Percentiles rank a stretch among this genome's conserved stretches.
Conservation (phyloP, 2,113 vertebrate genomes). For the Gavialis gangeticus region DNA sequence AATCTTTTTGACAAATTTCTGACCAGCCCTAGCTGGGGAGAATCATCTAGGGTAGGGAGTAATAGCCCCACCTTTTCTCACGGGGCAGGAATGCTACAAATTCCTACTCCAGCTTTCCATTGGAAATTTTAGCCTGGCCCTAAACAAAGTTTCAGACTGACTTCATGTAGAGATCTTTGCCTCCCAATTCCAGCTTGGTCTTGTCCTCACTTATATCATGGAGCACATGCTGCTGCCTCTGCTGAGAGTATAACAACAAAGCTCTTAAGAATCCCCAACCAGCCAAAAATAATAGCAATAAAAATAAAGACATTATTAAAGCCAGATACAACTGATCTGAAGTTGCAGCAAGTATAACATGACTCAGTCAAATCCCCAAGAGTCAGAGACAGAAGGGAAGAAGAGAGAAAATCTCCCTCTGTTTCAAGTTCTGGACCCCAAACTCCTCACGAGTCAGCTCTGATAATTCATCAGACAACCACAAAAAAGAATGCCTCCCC, state of each 20-base stretch:
- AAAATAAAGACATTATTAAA: conserved; percentile 81
- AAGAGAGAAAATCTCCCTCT: conserved; percentile 71
- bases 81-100: background rate
- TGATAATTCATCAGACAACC: conserved; percentile 82
- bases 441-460: conserved; percentile 73
- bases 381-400: conserved; percentile 72
- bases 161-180: background rate
- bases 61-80: background rate
- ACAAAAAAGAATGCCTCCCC: conserved; percentile 82
- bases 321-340: conserved; percentile 79
- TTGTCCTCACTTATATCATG: background rate
- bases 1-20: background rate
- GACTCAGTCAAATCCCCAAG: conserved; percentile 76
- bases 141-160: background rate
- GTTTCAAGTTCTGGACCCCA: conserved; percentile 76
- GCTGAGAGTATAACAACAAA: conserved; percentile 44
- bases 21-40: background rate
- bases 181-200: background rate
- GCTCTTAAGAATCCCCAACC: conserved; percentile 46
- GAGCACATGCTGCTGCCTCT: conserved; percentile 34
- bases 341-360: conserved; percentile 77
- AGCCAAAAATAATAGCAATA: conserved; percentile 75
- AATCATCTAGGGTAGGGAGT: background rate
- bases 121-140: background rate
- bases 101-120: background rate